Evolutionary conservation across 2,797 vertebrate genomes (phyloP).

Genomic region (Eremophila alpestris): DNA sequence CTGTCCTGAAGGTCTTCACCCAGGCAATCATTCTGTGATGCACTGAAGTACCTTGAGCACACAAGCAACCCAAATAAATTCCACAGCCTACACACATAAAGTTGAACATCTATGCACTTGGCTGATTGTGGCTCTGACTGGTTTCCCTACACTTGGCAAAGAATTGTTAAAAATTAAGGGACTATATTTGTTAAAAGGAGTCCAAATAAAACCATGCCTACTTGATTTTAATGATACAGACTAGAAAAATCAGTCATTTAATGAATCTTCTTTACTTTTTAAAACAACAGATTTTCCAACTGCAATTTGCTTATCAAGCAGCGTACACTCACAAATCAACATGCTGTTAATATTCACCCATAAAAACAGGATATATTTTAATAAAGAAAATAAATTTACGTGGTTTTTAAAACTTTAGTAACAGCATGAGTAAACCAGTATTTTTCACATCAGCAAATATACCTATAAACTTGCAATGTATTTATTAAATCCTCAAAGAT

Average conservation of each 20-base stretch:
- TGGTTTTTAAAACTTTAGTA: not conserved
- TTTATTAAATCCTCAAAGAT: constrained; percentile 3
- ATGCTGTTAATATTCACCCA: not conserved
- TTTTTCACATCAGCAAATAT: not conserved
- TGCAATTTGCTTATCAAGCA: not conserved
- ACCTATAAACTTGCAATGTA: not conserved
- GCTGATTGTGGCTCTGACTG: not conserved
- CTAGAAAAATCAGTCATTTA: not conserved
- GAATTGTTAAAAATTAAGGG: not conserved
- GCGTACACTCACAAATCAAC: not conserved
- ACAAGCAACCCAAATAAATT: not conserved
- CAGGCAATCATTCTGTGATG: not conserved
- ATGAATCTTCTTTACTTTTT: not conserved
- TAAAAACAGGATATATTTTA: not conserved
- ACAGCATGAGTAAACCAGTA: not conserved
- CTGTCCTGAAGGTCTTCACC: not conserved
- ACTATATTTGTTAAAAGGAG: not conserved
- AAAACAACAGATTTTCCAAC: not conserved
- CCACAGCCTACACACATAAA: not conserved
- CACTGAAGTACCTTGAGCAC: not conserved
- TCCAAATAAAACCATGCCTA: not conserved
- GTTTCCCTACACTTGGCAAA: not conserved
- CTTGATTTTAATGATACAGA: not conserved
- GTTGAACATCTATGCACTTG: not conserved
- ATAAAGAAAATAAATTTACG: not conserved